Percentiles rank a stretch among this genome's conserved stretches.
Conservation (phyloP, 2,113 vertebrate genomes). For the Ciconia maguari region DNA sequence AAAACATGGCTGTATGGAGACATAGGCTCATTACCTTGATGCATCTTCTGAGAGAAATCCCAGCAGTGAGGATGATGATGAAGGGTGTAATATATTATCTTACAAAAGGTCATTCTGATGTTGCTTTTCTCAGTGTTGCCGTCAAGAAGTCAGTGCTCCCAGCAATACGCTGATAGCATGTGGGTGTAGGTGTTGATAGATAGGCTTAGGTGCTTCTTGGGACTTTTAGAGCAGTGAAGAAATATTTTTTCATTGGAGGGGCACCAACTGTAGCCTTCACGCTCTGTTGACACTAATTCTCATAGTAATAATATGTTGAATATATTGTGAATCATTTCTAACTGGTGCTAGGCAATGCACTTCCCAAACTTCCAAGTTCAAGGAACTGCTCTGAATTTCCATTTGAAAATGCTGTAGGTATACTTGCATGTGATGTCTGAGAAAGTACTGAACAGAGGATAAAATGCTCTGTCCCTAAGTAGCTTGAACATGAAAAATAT, state of each 20-base stretch:
- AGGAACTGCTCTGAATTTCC: background rate
- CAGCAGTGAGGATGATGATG: background rate
- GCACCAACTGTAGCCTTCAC: background rate
- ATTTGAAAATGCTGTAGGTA: background rate
- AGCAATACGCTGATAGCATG: background rate
- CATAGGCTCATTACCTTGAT: background rate
- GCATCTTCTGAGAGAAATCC: background rate
- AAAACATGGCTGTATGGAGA: background rate
- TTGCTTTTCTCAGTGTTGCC: background rate
- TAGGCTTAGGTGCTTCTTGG: background rate
- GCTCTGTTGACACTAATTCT: background rate
- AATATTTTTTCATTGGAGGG: background rate
- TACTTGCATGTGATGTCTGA: background rate
- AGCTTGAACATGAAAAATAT: background rate
- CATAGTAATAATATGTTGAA: background rate
- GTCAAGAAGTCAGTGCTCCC: background rate
- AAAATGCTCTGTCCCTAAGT: background rate
- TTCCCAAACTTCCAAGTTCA: background rate
- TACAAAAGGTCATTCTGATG: background rate
- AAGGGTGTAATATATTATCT: background rate
- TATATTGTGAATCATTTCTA: background rate
- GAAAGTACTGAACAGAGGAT: background rate
- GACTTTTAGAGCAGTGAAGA: background rate
- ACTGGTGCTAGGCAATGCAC: background rate
- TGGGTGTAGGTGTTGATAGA: background rate